Percentiles rank a stretch among this genome's conserved stretches.
Evolutionary conservation across 2,797 vertebrate genomes (phyloP).

Genomic region (Myotis findleyi): DNA sequence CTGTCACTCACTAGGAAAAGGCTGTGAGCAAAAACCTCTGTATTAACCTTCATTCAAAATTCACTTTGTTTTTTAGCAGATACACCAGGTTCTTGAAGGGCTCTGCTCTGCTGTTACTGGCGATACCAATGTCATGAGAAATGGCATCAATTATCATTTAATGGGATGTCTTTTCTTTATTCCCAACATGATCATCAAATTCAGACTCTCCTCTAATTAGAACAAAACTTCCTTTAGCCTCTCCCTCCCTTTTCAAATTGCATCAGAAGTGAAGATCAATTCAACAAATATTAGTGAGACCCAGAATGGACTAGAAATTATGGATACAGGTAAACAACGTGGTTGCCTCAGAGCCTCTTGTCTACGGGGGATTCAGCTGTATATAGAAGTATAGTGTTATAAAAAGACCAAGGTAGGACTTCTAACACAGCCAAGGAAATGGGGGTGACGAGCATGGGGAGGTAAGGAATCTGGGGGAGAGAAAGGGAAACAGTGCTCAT

Average conservation of each 20-base stretch:
- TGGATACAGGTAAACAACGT: neutral
- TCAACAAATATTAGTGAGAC: conserved; percentile 30
- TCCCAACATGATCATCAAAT: neutral
- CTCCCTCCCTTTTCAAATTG: neutral
- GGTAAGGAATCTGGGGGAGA: neutral
- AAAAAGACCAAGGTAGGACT: neutral
- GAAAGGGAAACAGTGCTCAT: neutral
- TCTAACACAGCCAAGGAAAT: neutral
- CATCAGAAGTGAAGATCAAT: neutral
- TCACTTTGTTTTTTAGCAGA: neutral
- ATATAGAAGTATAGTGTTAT: neutral
- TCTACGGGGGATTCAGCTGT: neutral
- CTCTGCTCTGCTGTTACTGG: neutral
- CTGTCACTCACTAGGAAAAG: conserved; percentile 8
- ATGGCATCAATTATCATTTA: neutral
- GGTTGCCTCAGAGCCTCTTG: neutral
- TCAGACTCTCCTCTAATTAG: neutral
- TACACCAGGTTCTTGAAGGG: neutral
- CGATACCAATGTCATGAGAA: neutral
- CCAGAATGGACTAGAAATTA: neutral
- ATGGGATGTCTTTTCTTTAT: neutral
- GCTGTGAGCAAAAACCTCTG: neutral
- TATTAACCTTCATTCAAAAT: conserved; percentile 29
- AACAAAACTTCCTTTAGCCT: neutral
- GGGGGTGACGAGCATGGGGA: fast-evolving